Evolutionary conservation across 2,888 invertebrate genomes (phyloP).

Genomic region (Lepidochrysops patricia): DNA sequence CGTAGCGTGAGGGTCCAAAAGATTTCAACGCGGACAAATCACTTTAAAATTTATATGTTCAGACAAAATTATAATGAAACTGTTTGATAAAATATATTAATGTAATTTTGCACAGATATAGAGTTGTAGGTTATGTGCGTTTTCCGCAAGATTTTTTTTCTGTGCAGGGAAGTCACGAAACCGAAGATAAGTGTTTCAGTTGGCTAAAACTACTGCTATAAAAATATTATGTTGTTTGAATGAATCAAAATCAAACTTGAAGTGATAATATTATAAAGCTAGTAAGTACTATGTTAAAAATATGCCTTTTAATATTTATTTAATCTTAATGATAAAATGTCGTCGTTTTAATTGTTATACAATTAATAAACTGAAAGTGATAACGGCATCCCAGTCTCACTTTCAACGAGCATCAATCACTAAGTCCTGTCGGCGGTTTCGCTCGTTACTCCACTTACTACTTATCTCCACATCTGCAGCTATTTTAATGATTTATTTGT

Average conservation of each 20-base stretch:
- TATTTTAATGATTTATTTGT: slow-evolving; percentile 2
- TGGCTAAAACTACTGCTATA: not conserved
- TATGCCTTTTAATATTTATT: no score
- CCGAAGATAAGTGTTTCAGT: no score
- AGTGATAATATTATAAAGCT: not conserved
- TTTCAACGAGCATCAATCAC: slow-evolving; percentile 14
- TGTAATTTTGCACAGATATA: no score
- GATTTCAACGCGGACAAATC: not conserved
- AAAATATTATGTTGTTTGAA: not conserved
- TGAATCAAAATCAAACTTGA: not conserved
- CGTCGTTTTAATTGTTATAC: not conserved
- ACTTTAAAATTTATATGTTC: no score
- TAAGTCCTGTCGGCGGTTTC: slow-evolving; percentile 5
- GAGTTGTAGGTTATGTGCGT: no score
- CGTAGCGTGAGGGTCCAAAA: not conserved
- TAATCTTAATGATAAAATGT: no score
- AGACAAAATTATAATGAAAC: no score
- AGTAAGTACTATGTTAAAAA: no score
- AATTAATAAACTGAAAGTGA: not conserved
- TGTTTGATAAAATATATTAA: no score
- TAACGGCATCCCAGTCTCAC: not conserved
- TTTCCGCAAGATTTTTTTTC: no score
- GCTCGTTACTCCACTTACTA: slow-evolving; percentile 3
- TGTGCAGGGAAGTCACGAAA: no score
- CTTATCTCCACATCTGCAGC: slow-evolving; percentile 1